Conservation (phyloP, 2,888 invertebrate genomes). For the Diarsia mendica region DNA sequence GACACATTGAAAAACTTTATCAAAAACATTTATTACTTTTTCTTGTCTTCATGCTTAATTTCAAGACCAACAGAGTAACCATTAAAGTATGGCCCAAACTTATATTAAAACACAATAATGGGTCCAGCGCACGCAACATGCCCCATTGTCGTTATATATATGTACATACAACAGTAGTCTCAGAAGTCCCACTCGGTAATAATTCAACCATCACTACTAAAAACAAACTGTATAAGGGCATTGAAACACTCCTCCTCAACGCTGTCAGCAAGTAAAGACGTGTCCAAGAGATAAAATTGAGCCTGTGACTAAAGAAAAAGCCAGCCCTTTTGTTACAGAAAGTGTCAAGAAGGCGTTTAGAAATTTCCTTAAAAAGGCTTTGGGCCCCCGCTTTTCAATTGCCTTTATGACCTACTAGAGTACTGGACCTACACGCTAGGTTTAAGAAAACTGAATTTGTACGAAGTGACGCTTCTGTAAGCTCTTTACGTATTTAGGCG, state of each 20-base stretch:
- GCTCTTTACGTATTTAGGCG: background rate
- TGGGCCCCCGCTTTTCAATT: too few relatives aligned
- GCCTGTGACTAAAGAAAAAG: too few relatives aligned
- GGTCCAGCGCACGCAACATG: conserved; percentile 44
- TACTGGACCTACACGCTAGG: too few relatives aligned
- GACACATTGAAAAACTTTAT: background rate
- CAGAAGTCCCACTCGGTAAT: conserved; percentile 12
- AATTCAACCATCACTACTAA: background rate
- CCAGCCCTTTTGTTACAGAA: too few relatives aligned
- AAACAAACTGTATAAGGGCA: too few relatives aligned
- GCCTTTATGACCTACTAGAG: too few relatives aligned
- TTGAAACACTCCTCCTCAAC: too few relatives aligned
- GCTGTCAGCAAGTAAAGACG: too few relatives aligned
- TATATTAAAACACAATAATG: conserved; percentile 28
- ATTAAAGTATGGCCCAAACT: background rate
- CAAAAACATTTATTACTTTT: background rate
- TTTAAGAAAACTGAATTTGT: too few relatives aligned
- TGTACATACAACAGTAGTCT: accelerated
- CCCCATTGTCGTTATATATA: conserved; percentile 40
- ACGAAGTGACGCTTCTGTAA: conserved; percentile 38
- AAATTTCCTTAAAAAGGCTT: too few relatives aligned
- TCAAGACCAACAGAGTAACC: conserved; percentile 32
- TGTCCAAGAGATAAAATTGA: too few relatives aligned
- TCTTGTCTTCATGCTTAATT: conserved; percentile 27
- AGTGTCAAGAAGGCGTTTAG: too few relatives aligned